Conservation (phyloP, 2,113 vertebrate species). For the Ictidomys tridecemlineatus region DNA sequence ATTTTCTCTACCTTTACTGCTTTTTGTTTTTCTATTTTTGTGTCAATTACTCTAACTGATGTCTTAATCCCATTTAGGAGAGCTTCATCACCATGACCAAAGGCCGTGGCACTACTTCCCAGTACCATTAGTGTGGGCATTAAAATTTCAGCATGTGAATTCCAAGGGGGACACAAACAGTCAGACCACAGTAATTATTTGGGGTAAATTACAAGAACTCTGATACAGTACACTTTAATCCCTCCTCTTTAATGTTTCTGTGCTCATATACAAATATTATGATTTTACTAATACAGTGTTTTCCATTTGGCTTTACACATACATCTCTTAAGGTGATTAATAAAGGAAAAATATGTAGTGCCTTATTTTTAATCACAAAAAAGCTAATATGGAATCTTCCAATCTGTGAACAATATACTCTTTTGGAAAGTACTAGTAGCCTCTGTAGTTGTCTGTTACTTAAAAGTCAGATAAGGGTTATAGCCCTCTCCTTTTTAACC, state of each 20-base stretch:
- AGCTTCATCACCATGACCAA: neutral
- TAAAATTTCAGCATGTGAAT: neutral
- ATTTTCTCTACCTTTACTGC: neutral
- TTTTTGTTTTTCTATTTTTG: conserved; percentile 4
- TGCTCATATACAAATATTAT: neutral
- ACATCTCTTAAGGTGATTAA: neutral
- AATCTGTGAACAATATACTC: neutral
- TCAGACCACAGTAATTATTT: neutral
- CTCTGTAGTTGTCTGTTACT: neutral
- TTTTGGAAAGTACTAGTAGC: neutral
- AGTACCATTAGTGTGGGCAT: neutral
- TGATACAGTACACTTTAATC: neutral
- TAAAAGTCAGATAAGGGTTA: neutral
- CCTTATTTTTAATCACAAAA: neutral
- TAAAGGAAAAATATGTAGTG: neutral
- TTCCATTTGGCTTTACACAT: neutral
- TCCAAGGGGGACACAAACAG: neutral
- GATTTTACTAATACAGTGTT: neutral
- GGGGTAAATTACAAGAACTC: neutral
- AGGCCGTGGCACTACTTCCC: neutral
- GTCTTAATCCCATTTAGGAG: neutral
- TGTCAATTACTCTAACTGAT: neutral
- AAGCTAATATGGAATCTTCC: neutral
- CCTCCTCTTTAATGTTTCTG: neutral
- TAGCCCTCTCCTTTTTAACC: neutral